A percentile compares a stretch with the other conserved stretches of the same genome.
phyloP scores from a whole-genome alignment of 2,888 invertebrate genomes.

The Drosophila eohydei region DNA sequence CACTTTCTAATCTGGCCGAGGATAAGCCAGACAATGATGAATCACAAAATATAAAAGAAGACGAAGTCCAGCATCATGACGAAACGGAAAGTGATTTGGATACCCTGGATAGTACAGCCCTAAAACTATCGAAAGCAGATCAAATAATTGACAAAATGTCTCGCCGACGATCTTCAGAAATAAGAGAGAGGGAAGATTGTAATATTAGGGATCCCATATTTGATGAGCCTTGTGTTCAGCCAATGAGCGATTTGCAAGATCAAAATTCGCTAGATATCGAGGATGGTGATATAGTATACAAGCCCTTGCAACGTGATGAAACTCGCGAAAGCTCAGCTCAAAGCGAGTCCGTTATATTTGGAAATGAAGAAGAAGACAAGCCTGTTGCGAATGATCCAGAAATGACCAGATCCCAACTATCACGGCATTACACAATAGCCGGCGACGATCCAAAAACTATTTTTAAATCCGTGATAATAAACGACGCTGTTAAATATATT shows the following conservation, averaged over 20 bases:
- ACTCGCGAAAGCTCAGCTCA: slow-evolving; percentile 77
- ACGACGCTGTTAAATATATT: slow-evolving; percentile 63
- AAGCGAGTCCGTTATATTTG: slow-evolving; percentile 77
- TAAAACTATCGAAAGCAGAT: slow-evolving; percentile 75
- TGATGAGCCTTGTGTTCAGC: slow-evolving; percentile 65
- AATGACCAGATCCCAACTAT: slow-evolving; percentile 51
- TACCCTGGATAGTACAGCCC: slow-evolving; percentile 56
- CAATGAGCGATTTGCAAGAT: slow-evolving; percentile 68
- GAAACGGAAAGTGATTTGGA: slow-evolving; percentile 18
- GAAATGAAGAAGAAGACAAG: slow-evolving; percentile 36
- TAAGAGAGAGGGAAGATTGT: slow-evolving; percentile 31
- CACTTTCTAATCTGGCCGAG: slow-evolving; percentile 19
- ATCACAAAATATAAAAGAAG: not conserved
- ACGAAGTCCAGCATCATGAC: not conserved
- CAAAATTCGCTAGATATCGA: slow-evolving; percentile 64
- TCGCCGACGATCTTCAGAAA: slow-evolving; percentile 65
- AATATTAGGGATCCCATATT: slow-evolving; percentile 46
- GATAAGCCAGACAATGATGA: not conserved
- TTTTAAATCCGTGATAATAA: slow-evolving; percentile 72
- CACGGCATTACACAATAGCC: slow-evolving; percentile 72
- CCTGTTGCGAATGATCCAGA: slow-evolving; percentile 35
- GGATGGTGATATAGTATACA: slow-evolving; percentile 74
- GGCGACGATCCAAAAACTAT: slow-evolving; percentile 61
- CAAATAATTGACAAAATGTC: slow-evolving; percentile 76
- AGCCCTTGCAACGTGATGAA: slow-evolving; percentile 64